These are phyloP conservation scores for Crepidodera aurea DNA, from an alignment of 2,888 invertebrate genomes.

Conservation along the genomic window DNA sequence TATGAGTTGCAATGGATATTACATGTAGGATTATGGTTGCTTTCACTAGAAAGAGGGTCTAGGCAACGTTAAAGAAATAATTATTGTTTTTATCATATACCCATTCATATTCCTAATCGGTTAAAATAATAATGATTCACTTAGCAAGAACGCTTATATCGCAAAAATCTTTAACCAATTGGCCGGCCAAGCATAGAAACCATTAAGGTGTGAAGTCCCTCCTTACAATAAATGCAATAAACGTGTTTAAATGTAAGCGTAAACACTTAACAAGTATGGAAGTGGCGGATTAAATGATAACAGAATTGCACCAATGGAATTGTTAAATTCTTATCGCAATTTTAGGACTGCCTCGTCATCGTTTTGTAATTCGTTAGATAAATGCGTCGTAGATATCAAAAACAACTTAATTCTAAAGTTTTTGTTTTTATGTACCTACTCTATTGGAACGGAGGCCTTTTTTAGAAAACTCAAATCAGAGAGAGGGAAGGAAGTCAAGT, in stretches of 20 bases:
- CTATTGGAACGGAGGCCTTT: too few species aligned
- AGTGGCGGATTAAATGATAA: neutral
- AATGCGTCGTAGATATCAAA: neutral
- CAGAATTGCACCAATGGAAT: constrained; percentile 3
- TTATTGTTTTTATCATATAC: too few species aligned
- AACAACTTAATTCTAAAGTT: neutral
- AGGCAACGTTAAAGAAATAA: too few species aligned
- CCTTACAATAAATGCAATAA: constrained; percentile 1
- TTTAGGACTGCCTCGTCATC: neutral
- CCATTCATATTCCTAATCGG: too few species aligned
- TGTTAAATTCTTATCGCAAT: neutral
- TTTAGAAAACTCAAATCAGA: too few species aligned
- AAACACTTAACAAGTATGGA: constrained; percentile 5
- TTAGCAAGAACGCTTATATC: too few species aligned
- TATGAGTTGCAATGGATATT: too few species aligned
- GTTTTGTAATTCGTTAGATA: neutral
- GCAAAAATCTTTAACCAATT: neutral
- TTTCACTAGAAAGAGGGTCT: too few species aligned
- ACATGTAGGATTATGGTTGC: too few species aligned
- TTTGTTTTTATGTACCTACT: too few species aligned
- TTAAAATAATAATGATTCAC: too few species aligned
- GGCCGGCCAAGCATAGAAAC: neutral
- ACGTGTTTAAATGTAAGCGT: constrained; percentile 4
- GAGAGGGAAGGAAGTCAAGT: too few species aligned
- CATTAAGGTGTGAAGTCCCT: constrained; percentile 5